Conservation (phyloP, 2,888 invertebrate genomes). For the Lumbricus terrestris region DNA sequence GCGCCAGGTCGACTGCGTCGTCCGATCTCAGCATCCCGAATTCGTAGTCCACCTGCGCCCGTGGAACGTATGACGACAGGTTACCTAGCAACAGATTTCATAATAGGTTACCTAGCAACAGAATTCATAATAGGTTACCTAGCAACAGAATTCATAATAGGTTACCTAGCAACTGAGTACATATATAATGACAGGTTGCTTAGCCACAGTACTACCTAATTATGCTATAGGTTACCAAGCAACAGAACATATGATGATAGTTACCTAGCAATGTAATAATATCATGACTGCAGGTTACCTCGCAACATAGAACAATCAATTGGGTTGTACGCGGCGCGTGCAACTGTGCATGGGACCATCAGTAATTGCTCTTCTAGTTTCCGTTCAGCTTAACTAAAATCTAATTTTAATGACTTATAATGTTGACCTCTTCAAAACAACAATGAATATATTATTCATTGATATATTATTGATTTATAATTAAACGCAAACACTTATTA, state of each 20-base stretch:
- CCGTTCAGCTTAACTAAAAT: too few relatives aligned
- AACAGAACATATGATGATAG: slow-evolving; percentile 13
- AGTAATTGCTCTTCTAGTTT: too few relatives aligned
- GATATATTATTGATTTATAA: too few relatives aligned
- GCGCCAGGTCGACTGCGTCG: neutral
- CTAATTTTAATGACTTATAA: too few relatives aligned
- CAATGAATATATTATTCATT: too few relatives aligned
- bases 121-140: neutral
- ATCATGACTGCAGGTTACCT: neutral
- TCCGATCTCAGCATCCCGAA: slow-evolving; percentile 16
- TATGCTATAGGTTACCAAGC: neutral
- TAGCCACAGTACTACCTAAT: neutral
- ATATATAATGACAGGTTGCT: neutral
- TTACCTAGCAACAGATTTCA: neutral
- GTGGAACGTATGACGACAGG: slow-evolving; percentile 19
- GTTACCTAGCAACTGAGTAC: neutral
- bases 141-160: neutral
- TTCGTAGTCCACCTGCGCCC: slow-evolving; percentile 16
- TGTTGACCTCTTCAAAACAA: too few relatives aligned
- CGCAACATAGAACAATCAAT: too few relatives aligned
- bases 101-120: neutral
- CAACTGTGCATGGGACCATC: too few relatives aligned
- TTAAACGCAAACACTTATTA: too few relatives aligned
- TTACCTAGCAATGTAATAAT: neutral
- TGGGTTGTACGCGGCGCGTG: too few relatives aligned